Evolutionary conservation across 2,113 vertebrate genomes (phyloP), one percentile per base, ranked within the genome.

Genomic region (Anser cygnoides): DNA sequence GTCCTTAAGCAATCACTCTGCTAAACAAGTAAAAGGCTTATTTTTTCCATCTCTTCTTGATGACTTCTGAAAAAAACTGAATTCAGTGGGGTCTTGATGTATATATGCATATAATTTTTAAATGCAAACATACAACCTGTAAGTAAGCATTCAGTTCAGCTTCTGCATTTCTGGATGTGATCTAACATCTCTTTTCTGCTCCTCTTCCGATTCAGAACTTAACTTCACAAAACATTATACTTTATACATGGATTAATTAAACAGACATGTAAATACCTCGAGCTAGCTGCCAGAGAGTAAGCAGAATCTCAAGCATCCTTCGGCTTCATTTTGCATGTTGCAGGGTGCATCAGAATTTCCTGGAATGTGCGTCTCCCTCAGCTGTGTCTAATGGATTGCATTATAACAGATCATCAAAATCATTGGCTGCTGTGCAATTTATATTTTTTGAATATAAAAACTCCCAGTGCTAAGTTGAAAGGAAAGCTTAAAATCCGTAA

Each of bases 31-130:
- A 3, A 11, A 5, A 14, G 37, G 5, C 39, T 83, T 50, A 4
- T 33, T 20, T 31, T 61, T 19, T 2, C 28, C 73, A 19, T 58
- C 35, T 57, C 4, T 67, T 33, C 67, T 13, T 10, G 17, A 37
- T 9, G 22, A 5, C 14, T 73, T 39, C 1, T 4, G 33, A 49
- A 61, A 28, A 3, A 1, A 0, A 8, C 2, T 3, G 39, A 37
- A 23, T 18, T 72, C 35, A 0, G 7, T 4, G 57, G 11, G 12
- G 31, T 6, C 50, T 26, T 5, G 39, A 14, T 41, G 4, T 0
- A 3, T 2, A 1, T 9, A 1, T 3, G 11, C 1, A 26, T 57
- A 5, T 29, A 5, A 3, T 26, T 46, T 54, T 17, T 4, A 6
- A 0, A 4, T 3, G 41, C 61, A 26, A 35, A 21, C 7, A 3